These are phyloP conservation scores for Chirona hameri DNA, from an alignment of 2,888 invertebrate species.

Conservation along the genomic window DNA sequence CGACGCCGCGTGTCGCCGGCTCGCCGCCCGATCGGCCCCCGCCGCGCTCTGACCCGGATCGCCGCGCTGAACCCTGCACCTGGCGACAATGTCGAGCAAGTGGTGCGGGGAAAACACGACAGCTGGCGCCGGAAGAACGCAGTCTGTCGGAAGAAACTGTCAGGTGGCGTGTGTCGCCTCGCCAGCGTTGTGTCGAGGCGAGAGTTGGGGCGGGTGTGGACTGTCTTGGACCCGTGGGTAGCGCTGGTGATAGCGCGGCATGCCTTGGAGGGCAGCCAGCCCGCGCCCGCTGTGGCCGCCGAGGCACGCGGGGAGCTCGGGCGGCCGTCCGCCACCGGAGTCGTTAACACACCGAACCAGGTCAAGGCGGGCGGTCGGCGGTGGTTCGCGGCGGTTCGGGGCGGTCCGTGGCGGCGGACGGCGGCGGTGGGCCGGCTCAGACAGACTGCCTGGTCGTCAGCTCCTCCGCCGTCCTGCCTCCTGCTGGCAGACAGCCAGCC, in stretches of 20 bases:
- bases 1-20: background rate
- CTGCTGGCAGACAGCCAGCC: too few relatives aligned
- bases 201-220: too few relatives aligned
- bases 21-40: background rate
- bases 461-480: too few relatives aligned
- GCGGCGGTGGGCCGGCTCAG: background rate
- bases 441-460: too few relatives aligned
- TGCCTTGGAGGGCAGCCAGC: background rate
- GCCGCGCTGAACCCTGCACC: background rate
- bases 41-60: background rate
- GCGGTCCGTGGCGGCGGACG: background rate
- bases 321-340: background rate
- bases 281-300: background rate
- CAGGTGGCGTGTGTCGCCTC: background rate
- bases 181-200: background rate
- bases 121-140: background rate
- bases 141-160: too few relatives aligned
- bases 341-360: background rate
- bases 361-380: background rate
- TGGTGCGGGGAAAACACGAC: background rate
- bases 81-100: background rate
- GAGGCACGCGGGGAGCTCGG: background rate
- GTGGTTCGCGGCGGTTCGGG: background rate
- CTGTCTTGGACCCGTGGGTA: too few relatives aligned
- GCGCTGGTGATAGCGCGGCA: too few relatives aligned